phyloP scores from a whole-genome alignment of 2,113 vertebrate species.

The Bufo gargarizans region DNA sequence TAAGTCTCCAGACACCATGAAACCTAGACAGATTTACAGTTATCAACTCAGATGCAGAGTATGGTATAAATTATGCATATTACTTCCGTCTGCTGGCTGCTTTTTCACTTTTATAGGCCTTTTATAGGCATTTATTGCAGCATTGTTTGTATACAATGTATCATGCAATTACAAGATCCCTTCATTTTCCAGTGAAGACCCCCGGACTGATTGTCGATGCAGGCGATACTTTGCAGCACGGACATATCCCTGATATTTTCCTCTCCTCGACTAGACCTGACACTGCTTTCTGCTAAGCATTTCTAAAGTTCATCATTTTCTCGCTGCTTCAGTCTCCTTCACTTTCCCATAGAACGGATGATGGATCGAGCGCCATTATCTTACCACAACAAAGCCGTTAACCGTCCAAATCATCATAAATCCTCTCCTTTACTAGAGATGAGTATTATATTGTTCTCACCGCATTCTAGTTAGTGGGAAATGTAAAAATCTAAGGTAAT shows the following conservation, averaged over 20 bases:
- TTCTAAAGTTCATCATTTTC: conserved; percentile 34
- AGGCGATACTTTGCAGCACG: background rate
- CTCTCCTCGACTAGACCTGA: background rate
- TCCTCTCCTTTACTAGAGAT: conserved; percentile 40
- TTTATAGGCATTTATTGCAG: background rate
- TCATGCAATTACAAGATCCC: background rate
- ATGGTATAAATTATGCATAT: background rate
- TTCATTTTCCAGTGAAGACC: background rate
- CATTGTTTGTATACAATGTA: background rate
- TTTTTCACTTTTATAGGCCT: background rate
- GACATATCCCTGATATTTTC: background rate
- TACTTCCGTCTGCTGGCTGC: background rate
- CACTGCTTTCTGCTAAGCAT: background rate
- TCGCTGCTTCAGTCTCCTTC: conserved; percentile 1
- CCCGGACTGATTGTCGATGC: background rate
- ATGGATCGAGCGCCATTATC: conserved; percentile 45
- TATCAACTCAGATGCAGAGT: conserved; percentile 10
- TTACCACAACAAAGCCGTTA: conserved; percentile 52
- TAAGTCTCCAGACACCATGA: background rate
- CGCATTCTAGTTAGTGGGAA: conserved; percentile 41
- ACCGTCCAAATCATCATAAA: conserved; percentile 44
- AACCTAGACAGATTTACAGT: background rate
- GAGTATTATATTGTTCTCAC: conserved; percentile 39
- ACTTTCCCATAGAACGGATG: conserved; percentile 13
- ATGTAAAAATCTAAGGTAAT: conserved; percentile 47